phyloP scores from a whole-genome alignment of 1,140 invertebrate genomes.

The Pseudomyrmex sp. region DNA sequence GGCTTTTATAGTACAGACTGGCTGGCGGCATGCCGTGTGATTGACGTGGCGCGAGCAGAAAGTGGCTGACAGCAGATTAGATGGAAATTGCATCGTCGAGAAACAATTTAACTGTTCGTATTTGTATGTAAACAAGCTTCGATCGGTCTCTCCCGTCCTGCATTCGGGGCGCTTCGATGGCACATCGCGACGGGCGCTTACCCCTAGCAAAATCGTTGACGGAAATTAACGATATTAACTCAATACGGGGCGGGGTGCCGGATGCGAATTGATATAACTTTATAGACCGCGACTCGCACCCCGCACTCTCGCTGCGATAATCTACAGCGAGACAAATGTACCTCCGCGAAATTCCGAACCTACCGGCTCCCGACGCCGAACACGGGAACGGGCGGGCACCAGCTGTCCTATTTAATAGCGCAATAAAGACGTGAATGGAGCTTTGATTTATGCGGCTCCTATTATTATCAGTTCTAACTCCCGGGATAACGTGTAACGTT shows the following conservation, averaged over 20 bases:
- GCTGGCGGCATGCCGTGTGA: conserved; percentile 10
- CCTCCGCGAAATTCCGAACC: conserved; percentile 58
- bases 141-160: conserved; percentile 45
- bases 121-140: conserved; percentile 72
- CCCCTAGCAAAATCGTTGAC: conserved; percentile 69
- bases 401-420: conserved; percentile 85
- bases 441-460: conserved; percentile 83
- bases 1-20: background rate
- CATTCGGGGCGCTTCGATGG: background rate
- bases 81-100: conserved; percentile 59
- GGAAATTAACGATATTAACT: conserved; percentile 77
- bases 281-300: conserved; percentile 54
- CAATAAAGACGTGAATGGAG: conserved; percentile 84
- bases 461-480: conserved; percentile 82
- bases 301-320: conserved; percentile 40
- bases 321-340: conserved; percentile 70
- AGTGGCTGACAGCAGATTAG: conserved; percentile 59
- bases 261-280: conserved; percentile 76
- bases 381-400: conserved; percentile 72
- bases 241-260: conserved; percentile 57
- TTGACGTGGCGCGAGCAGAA: conserved; percentile 60
- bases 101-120: conserved; percentile 62
- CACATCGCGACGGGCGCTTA: conserved; percentile 43
- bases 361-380: conserved; percentile 15
- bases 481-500: conserved; percentile 48